Conservation (phyloP, 2,888 invertebrate genomes). For the Thera obeliscata region DNA sequence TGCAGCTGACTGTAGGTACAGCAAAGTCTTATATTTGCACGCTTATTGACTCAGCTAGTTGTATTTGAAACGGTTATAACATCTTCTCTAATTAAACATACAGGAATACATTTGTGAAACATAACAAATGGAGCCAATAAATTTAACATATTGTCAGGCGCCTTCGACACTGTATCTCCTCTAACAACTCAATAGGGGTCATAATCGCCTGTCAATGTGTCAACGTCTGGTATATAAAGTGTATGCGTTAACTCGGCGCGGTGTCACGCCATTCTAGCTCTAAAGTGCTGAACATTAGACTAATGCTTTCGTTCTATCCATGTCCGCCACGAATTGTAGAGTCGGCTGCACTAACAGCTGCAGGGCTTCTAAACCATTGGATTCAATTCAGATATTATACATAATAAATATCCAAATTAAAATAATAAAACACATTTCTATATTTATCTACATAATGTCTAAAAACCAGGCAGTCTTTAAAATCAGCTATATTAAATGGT, state of each 20-base stretch:
- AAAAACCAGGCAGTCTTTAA: too few species aligned
- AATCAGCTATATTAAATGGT: too few species aligned
- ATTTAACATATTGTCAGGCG: constrained; percentile 59
- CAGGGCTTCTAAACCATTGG: constrained; percentile 50
- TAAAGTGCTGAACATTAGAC: constrained; percentile 72
- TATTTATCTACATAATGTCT: too few species aligned
- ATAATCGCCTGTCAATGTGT: constrained; percentile 71
- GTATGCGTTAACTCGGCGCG: constrained; percentile 58
- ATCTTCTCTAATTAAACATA: constrained; percentile 38
- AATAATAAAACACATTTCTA: too few species aligned
- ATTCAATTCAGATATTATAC: too few species aligned
- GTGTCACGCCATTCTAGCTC: constrained; percentile 65
- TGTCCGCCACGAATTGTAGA: constrained; percentile 66
- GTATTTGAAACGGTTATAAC: neutral
- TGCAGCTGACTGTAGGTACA: too few species aligned
- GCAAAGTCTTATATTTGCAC: too few species aligned
- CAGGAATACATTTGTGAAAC: constrained; percentile 34
- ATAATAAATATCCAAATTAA: too few species aligned
- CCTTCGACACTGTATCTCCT: constrained; percentile 48
- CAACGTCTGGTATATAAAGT: constrained; percentile 59
- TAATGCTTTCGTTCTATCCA: constrained; percentile 70
- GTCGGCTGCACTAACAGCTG: constrained; percentile 56
- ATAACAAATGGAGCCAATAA: constrained; percentile 60
- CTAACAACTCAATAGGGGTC: constrained; percentile 61
- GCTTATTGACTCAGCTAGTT: too few species aligned